phyloP scores from a whole-genome alignment of 2,888 invertebrate genomes.

The Hemithea aestivaria region DNA sequence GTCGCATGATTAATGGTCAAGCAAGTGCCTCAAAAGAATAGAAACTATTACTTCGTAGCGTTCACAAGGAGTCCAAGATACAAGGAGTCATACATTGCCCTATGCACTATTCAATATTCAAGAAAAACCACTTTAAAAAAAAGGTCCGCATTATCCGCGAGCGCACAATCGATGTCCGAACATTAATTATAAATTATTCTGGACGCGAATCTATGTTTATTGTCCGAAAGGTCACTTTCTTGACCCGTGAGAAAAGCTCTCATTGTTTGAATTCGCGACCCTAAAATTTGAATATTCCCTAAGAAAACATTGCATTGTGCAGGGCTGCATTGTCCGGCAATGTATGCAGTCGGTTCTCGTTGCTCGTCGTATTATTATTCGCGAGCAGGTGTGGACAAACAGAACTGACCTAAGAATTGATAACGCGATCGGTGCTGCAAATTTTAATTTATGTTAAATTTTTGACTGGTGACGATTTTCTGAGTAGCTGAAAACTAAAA shows the following conservation, averaged over 20 bases:
- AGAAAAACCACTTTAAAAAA: constrained; percentile 70
- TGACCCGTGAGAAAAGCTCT: constrained; percentile 74
- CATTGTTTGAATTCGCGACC: constrained; percentile 54
- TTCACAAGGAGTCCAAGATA: constrained; percentile 57
- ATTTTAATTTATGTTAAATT: constrained; percentile 2
- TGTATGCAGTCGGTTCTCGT: constrained; percentile 46
- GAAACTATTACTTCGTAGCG: no score
- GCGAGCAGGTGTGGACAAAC: constrained; percentile 61
- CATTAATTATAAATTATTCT: constrained; percentile 78
- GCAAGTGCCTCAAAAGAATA: constrained; percentile 67
- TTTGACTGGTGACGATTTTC: no score
- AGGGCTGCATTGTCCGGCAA: constrained; percentile 33
- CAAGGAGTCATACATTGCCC: no score
- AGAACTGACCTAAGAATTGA: constrained; percentile 61
- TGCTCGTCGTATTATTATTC: constrained; percentile 67
- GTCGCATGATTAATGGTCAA: constrained; percentile 53
- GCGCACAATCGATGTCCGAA: constrained; percentile 57
- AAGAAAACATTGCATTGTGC: constrained; percentile 61
- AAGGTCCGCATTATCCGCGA: constrained; percentile 68
- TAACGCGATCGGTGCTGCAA: constrained; percentile 19
- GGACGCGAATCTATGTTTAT: constrained; percentile 51
- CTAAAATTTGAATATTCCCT: constrained; percentile 76
- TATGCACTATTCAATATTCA: constrained; percentile 64
- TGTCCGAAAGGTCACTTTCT: constrained; percentile 71
- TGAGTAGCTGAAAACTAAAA: no score